These are phyloP conservation scores for Leptosomus discolor DNA, from an alignment of 2,113 vertebrate species.

Conservation along the genomic window DNA sequence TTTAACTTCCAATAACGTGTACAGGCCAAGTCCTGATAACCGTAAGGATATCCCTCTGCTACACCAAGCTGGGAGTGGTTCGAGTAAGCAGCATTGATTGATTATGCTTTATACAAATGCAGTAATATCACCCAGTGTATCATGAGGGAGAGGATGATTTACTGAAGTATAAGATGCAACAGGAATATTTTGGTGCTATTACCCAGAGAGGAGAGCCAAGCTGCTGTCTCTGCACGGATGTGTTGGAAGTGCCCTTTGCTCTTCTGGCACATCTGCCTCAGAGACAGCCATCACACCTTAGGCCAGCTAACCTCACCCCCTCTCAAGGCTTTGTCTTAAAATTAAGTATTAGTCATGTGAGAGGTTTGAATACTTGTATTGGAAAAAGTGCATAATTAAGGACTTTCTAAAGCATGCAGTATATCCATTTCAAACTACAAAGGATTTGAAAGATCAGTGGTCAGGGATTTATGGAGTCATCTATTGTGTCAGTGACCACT, in stretches of 20 bases:
- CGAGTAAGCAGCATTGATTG: neutral
- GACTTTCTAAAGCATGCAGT: neutral
- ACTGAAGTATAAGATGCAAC: neutral
- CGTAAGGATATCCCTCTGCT: neutral
- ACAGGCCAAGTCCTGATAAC: neutral
- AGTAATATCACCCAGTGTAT: neutral
- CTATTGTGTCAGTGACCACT: neutral
- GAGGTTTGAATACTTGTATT: neutral
- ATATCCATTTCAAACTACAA: neutral
- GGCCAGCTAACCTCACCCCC: neutral
- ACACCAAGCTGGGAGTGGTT: neutral
- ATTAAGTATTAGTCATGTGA: neutral
- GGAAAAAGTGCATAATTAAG: neutral
- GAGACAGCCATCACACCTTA: accelerated
- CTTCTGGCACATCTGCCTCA: neutral
- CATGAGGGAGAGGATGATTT: neutral
- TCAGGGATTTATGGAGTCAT: neutral
- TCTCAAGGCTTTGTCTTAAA: neutral
- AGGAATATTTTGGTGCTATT: neutral
- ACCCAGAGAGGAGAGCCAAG: neutral
- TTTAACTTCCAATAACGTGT: neutral
- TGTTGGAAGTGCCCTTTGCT: neutral
- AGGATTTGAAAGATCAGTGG: neutral
- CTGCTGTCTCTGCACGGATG: neutral
- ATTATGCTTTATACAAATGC: neutral